phyloP scores from a whole-genome alignment of 2,113 vertebrate species.

The Laticauda colubrina region DNA sequence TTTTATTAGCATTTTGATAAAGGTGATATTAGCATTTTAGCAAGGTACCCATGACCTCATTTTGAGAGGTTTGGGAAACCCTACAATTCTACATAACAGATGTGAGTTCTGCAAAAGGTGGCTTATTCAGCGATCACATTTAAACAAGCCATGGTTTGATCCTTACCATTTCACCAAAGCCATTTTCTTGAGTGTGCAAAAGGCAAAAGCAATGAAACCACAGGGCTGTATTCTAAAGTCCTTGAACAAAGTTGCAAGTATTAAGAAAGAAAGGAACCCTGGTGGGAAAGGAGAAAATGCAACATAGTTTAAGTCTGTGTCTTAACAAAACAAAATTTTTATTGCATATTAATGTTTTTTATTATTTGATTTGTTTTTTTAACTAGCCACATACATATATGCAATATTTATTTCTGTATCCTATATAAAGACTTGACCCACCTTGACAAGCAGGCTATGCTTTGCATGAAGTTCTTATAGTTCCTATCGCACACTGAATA shows the following conservation, averaged over 20 bases:
- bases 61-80: background rate
- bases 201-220: background rate
- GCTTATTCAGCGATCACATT: background rate
- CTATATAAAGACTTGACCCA: background rate
- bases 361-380: background rate
- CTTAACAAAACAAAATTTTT: background rate
- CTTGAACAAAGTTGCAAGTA: background rate
- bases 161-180: background rate
- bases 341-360: background rate
- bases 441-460: background rate
- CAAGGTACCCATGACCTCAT: background rate
- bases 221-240: background rate
- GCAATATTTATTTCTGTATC: background rate
- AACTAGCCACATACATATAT: background rate
- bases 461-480: background rate
- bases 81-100: background rate
- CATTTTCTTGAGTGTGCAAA: background rate
- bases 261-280: background rate
- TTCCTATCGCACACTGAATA: background rate
- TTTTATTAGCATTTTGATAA: background rate
- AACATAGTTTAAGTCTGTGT: background rate
- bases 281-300: background rate
- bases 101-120: background rate
- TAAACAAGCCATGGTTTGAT: background rate
- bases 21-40: background rate